Percentiles rank a stretch among this genome's conserved stretches.
Conservation (phyloP, 2,797 vertebrate genomes). For the Hydrolagus colliei region DNA sequence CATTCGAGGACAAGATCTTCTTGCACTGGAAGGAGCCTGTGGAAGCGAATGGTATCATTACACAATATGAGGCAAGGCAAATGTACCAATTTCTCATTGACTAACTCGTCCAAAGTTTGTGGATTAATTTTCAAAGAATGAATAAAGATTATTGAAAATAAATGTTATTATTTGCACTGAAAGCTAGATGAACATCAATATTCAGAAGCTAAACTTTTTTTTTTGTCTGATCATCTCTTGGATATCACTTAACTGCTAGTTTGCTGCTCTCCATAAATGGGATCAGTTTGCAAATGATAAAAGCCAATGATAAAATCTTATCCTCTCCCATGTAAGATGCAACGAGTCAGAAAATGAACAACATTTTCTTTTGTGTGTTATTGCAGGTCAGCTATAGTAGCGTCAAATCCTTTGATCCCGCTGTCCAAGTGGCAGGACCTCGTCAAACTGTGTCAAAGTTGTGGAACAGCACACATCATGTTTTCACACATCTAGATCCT, state of each 20-base stretch:
- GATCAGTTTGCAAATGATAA: not conserved
- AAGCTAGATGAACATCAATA: too few species aligned
- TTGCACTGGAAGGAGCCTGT: slow-evolving; percentile 92
- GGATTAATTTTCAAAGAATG: too few species aligned
- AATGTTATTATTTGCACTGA: too few species aligned
- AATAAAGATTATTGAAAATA: too few species aligned
- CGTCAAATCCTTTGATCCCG: slow-evolving; percentile 86
- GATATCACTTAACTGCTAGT: too few species aligned
- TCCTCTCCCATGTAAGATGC: not conserved
- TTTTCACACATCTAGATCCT: slow-evolving; percentile 85
- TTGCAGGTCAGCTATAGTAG: slow-evolving; percentile 85
- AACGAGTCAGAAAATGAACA: not conserved
- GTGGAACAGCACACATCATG: slow-evolving; percentile 81
- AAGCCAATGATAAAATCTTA: not conserved
- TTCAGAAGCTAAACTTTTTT: too few species aligned
- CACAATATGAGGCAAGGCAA: slow-evolving; percentile 71
- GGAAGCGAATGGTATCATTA: slow-evolving; percentile 93
- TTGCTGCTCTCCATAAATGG: not conserved
- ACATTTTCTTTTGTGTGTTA: slow-evolving; percentile 22
- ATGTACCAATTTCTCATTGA: slow-evolving; percentile 19
- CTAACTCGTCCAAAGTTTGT: too few species aligned
- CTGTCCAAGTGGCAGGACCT: slow-evolving; percentile 79
- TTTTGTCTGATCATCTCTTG: too few species aligned
- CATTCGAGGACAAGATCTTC: slow-evolving; percentile 90
- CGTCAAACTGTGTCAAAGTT: slow-evolving; percentile 77